Base-by-base conservation (phyloP, 2,797 vertebrate genomes). In the Manis pentadactyla region DNA sequence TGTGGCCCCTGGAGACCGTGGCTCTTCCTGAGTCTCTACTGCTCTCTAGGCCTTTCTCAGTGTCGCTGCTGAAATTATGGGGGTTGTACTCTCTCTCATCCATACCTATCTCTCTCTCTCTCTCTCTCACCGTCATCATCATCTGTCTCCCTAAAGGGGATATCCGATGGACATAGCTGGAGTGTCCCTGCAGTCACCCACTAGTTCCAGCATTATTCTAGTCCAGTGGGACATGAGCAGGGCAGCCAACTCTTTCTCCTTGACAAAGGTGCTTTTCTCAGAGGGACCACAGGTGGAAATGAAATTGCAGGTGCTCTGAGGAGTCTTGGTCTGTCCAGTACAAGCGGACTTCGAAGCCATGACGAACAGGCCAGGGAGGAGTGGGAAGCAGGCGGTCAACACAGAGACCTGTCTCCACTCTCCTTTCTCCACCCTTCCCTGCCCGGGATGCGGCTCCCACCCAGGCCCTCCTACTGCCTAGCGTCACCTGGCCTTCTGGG, bases 1-100 rank as follows among this genome's bases (percentile, higher is more conserved):
- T 9, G n/a, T 4, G 17, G 39, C 0, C 0, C 42, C 4, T 11
- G 4, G 14, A 59, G 46, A 55, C 18, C 39, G 4, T 13, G 23
- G 11, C 19, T 49, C 68, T 27, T 55, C 73, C 1, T 0, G 3
- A 1, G 3, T 57, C 66, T 37, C 25, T 53, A 34, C n/a, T 5
- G 9, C 0, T 25, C 34, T 59, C 74, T 68, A 55, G 51, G 7
- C 34, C 29, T 87, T 17, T 31, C 14, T 81, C 18, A 5, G 23
- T 59, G 29, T 59, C 13, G 23, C 57, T 79, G 12, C 27, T 55
- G 25, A 74, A 74, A 78, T 53, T 18, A 12, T 29, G 5, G 27
- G 8, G 18, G 12, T 59, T 49, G 71, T 61, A 82, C 64, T 64
- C 14, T 42, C 10, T 37, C 2, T 66, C 4, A 79, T 15, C 74